Percentiles rank a stretch among this genome's conserved stretches.
These are phyloP conservation scores for Notospermus geniculatus DNA, from an alignment of 1,140 invertebrate species.

Conservation along the genomic window DNA sequence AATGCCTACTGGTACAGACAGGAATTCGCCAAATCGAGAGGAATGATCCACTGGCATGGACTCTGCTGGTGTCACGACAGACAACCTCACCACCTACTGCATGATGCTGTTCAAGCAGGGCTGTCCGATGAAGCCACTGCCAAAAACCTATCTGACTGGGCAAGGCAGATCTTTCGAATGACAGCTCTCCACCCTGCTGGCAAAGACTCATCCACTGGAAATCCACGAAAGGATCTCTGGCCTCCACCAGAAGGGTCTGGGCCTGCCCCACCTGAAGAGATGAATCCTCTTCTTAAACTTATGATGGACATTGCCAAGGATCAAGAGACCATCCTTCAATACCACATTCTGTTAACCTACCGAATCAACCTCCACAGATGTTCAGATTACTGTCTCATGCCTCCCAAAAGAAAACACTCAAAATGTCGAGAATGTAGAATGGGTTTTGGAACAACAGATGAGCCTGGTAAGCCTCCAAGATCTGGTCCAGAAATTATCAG, in stretches of 20 bases:
- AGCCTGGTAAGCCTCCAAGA: not conserved
- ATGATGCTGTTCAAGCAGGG: slow-evolving; percentile 23
- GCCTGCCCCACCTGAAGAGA: slow-evolving; percentile 10
- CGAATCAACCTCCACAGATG: slow-evolving; percentile 23
- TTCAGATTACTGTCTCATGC: slow-evolving; percentile 16
- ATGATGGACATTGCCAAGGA: slow-evolving; percentile 19
- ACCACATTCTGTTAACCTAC: slow-evolving; percentile 16
- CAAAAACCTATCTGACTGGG: slow-evolving; percentile 14
- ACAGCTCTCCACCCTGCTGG: slow-evolving; percentile 20
- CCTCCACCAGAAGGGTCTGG: slow-evolving; percentile 23
- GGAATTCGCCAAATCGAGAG: no score
- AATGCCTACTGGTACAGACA: no score
- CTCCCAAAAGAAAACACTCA: no score
- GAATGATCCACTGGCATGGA: no score
- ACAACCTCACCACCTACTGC: slow-evolving; percentile 27
- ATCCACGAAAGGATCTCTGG: slow-evolving; percentile 22
- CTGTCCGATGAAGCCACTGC: slow-evolving; percentile 20
- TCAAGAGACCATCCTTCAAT: slow-evolving; percentile 19
- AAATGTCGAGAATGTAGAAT: not conserved
- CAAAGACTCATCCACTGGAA: slow-evolving; percentile 20
- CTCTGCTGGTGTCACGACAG: no score
- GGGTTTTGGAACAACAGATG: not conserved
- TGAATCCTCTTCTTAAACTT: slow-evolving; percentile 21
- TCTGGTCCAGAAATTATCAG: not conserved
- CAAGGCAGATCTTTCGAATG: slow-evolving; percentile 13